A percentile compares a stretch with the other conserved stretches of the same genome.
Evolutionary conservation across 2,797 vertebrate species (phyloP).

Genomic region (Chloroceryle inda): DNA sequence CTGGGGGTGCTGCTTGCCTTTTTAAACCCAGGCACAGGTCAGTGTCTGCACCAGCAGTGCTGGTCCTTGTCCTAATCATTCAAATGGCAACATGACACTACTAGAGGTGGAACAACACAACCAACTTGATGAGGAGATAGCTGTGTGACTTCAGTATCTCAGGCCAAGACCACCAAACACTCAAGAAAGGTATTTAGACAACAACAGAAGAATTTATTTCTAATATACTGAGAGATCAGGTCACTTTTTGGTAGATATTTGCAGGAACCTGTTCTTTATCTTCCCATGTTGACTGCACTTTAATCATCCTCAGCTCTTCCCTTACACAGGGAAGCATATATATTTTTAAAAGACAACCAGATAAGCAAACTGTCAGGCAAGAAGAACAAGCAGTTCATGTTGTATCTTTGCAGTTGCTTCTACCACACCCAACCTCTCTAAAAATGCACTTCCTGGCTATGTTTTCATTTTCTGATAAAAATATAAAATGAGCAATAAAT

Average conservation of each 20-base stretch:
- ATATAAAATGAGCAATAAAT: neutral
- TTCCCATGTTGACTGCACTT: neutral
- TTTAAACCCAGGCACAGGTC: neutral
- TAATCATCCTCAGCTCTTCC: neutral
- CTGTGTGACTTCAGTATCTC: neutral
- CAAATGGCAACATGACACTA: neutral
- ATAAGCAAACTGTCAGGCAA: neutral
- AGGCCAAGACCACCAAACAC: neutral
- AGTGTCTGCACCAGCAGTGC: neutral
- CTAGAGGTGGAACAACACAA: neutral
- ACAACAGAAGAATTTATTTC: neutral
- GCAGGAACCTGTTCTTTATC: neutral
- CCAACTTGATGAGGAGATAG: neutral
- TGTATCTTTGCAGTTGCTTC: neutral
- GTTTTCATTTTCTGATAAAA: slow-evolving; percentile 33
- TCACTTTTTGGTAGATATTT: neutral
- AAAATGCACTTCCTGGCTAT: neutral
- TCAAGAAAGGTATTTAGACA: neutral
- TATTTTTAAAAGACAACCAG: neutral
- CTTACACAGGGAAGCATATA: neutral
- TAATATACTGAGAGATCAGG: neutral
- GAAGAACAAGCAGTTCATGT: slow-evolving; percentile 5
- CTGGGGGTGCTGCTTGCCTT: fast-evolving
- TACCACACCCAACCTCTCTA: neutral
- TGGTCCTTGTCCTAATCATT: neutral